Evolutionary conservation across 2,113 vertebrate genomes (phyloP), one percentile per base, ranked within the genome.

Genomic region (Oncorhynchus clarkii): DNA sequence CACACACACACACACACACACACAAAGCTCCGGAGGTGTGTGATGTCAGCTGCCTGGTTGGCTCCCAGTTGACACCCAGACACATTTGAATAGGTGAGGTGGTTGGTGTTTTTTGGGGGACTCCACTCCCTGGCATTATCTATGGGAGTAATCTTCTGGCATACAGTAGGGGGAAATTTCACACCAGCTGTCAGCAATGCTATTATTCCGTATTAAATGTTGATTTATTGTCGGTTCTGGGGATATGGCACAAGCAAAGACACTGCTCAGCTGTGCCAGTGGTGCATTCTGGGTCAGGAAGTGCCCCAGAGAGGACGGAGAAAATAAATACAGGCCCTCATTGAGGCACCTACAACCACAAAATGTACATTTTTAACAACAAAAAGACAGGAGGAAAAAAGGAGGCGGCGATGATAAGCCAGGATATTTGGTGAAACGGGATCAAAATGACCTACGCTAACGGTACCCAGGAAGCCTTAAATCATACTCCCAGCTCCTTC

Each of bases 131-230:
- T 69, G 73, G 67, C 74, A 69, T 80, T 88, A 89, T 91, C 87
- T 84, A 75, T 78, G 70, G 80, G 77, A 83, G 80, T 73, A 83
- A 91, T 89, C 79, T 4, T 79, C 82, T 70, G 39, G 39, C 39
- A 9, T 67, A 78, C 83, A 78, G 79, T 79, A 31, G 29, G 5
- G 67, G 16, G 65, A 0, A 67, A 80, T 84, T 90, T 90, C 82
- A 87, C 76, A 64, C 73, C 76, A 87, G 84, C 88, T 88, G 84
- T 92, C 89, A 90, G 79, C 90, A 75, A 74, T 54, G 72, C 88
- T 87, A 85, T 92, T 90, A 90, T 90, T 88, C 82, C 62, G 29
- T 83, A 90, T 90, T 45, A 89, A 89, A 92, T 87, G 90, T 90
- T 92, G 89, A 92, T 90, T 86, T 84, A 91, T 84, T 88, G 82